phyloP scores from a whole-genome alignment of 1,140 invertebrate genomes.

The Heliconius congener region DNA sequence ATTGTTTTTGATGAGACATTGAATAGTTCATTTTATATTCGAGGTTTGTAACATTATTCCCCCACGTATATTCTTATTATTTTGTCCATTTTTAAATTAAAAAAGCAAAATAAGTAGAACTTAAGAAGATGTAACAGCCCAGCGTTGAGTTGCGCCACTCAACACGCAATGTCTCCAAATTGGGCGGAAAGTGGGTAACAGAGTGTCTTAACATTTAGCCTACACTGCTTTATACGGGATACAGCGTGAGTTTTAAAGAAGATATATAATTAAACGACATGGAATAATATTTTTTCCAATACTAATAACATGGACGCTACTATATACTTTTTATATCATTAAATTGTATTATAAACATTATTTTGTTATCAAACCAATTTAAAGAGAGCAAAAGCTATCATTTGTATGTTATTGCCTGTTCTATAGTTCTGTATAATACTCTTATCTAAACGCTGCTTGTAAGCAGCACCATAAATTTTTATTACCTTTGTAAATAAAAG shows the following conservation, averaged over 20 bases:
- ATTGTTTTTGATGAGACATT: constrained; percentile 27
- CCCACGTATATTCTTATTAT: neutral
- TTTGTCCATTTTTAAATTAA: neutral
- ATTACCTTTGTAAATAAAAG: neutral
- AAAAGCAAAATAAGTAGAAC: neutral
- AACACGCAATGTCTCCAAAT: too few relatives aligned
- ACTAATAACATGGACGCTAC: too few relatives aligned
- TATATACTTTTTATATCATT: neutral
- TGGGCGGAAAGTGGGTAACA: too few relatives aligned
- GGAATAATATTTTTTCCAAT: too few relatives aligned
- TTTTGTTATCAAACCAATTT: neutral
- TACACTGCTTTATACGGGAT: too few relatives aligned
- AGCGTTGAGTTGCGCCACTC: too few relatives aligned
- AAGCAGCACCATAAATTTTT: neutral
- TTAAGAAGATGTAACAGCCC: too few relatives aligned
- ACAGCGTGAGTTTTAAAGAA: too few relatives aligned
- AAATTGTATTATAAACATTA: neutral
- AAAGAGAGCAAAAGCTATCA: neutral
- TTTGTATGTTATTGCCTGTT: neutral
- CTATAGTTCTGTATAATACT: neutral
- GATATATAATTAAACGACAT: too few relatives aligned
- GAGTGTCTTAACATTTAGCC: too few relatives aligned
- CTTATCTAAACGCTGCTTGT: neutral
- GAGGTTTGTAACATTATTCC: neutral
- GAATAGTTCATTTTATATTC: constrained; percentile 5